phyloP scores from a whole-genome alignment of 2,113 vertebrate genomes.

The Fulica atra region DNA sequence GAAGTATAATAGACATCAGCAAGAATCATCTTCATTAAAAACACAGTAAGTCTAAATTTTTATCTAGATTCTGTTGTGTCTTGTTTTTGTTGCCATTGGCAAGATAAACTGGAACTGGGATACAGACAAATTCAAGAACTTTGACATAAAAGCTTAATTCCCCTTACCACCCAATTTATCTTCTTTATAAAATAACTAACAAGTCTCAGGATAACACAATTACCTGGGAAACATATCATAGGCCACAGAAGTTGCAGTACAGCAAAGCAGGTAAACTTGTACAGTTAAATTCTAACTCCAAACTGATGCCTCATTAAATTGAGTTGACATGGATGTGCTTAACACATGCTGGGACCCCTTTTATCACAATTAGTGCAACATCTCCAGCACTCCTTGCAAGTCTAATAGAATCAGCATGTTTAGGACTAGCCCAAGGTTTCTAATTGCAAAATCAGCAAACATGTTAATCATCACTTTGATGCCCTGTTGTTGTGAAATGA shows the following conservation, averaged over 20 bases:
- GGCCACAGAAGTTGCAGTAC: not conserved
- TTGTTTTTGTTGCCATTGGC: not conserved
- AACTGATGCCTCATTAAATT: constrained; percentile 63
- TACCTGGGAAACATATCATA: not conserved
- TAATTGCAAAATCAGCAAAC: constrained; percentile 40
- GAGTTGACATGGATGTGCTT: constrained; percentile 65
- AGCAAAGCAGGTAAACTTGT: not conserved
- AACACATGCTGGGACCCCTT: constrained; percentile 59
- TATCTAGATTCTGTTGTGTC: not conserved
- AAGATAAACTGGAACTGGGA: not conserved
- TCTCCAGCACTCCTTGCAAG: constrained; percentile 45
- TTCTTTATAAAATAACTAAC: not conserved
- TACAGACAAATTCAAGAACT: not conserved
- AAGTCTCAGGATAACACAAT: not conserved
- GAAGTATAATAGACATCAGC: not conserved
- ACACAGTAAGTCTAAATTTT: not conserved
- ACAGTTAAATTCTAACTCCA: not conserved
- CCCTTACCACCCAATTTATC: not conserved
- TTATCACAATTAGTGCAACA: constrained; percentile 67
- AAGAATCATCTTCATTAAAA: not conserved
- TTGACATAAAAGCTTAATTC: not conserved
- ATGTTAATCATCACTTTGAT: not conserved
- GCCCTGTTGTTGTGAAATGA: constrained; percentile 1
- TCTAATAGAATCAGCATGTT: constrained; percentile 18
- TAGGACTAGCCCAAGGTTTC: not conserved